Evolutionary conservation across 2,113 vertebrate genomes (phyloP).

Genomic region (Microcebus lehilahytsara): DNA sequence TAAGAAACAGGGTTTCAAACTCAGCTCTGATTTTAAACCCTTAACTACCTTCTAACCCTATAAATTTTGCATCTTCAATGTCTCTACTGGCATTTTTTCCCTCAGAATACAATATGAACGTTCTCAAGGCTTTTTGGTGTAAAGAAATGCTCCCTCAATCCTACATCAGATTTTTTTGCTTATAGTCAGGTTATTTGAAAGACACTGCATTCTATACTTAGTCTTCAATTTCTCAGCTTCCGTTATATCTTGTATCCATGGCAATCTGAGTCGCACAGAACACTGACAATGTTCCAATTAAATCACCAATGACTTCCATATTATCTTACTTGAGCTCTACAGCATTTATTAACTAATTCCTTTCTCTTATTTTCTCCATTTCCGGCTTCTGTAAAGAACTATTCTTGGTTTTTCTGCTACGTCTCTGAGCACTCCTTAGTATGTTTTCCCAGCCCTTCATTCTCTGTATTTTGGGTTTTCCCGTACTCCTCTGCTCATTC

Average conservation of each 20-base stretch:
- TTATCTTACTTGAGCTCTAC: background rate
- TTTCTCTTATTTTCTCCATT: background rate
- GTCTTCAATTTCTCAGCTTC: background rate
- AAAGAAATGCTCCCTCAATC: background rate
- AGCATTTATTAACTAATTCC: background rate
- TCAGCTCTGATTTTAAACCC: background rate
- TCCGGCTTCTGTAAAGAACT: background rate
- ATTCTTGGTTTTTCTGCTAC: background rate
- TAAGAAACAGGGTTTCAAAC: background rate
- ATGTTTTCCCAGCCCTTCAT: background rate
- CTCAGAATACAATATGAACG: background rate
- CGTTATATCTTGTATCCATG: background rate
- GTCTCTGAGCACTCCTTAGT: background rate
- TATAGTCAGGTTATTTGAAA: background rate
- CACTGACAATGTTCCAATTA: background rate
- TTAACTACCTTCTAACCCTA: background rate
- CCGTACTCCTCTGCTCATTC: background rate
- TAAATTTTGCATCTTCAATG: background rate
- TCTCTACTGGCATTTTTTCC: background rate
- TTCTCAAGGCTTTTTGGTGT: background rate
- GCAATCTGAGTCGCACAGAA: background rate
- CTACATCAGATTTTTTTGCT: background rate
- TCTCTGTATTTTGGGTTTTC: background rate
- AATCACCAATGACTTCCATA: background rate
- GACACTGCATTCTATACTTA: background rate